phyloP scores from a whole-genome alignment of 2,797 vertebrate genomes.

The Momotus momota region DNA sequence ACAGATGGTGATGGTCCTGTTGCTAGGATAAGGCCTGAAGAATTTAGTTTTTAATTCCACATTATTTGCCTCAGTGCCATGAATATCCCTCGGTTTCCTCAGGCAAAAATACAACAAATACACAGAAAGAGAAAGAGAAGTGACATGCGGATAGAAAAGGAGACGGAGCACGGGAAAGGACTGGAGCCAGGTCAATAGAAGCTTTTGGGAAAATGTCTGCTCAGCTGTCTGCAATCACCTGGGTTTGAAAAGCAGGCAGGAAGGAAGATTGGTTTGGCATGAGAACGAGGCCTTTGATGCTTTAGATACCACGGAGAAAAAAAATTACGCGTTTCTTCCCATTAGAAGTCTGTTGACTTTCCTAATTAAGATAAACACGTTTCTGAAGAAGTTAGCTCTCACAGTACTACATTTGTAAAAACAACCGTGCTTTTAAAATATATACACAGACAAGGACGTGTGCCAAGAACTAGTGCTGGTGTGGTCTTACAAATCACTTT shows the following conservation, averaged over 20 bases:
- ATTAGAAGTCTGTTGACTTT: conserved; percentile 88
- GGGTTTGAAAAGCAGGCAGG: conserved; percentile 83
- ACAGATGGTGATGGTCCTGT: conserved; percentile 92
- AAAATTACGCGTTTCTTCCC: conserved; percentile 83
- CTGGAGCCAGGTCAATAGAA: conserved; percentile 81
- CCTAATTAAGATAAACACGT: conserved; percentile 90
- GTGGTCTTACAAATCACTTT: conserved; percentile 80
- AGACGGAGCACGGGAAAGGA: conserved; percentile 73
- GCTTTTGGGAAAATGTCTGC: conserved; percentile 84
- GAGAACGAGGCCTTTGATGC: conserved; percentile 82
- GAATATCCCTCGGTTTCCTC: conserved; percentile 85
- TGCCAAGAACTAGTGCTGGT: conserved; percentile 79
- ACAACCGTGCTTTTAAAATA: conserved; percentile 80
- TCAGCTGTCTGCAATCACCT: conserved; percentile 90
- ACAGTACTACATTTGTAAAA: conserved; percentile 81
- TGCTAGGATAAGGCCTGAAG: conserved; percentile 90
- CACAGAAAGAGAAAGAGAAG: conserved; percentile 76
- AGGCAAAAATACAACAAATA: conserved; percentile 78
- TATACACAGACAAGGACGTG: conserved; percentile 69
- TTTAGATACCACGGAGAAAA: conserved; percentile 82
- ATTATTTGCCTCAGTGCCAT: conserved; percentile 90
- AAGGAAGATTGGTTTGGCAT: conserved; percentile 88
- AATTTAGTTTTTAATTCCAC: conserved; percentile 90
- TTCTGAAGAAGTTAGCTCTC: conserved; percentile 85
- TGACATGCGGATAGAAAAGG: conserved; percentile 66